Evolutionary conservation across 1,140 invertebrate species (phyloP), one percentile per base, ranked within the genome.

Genomic region (Ostrea denselamellosa): DNA sequence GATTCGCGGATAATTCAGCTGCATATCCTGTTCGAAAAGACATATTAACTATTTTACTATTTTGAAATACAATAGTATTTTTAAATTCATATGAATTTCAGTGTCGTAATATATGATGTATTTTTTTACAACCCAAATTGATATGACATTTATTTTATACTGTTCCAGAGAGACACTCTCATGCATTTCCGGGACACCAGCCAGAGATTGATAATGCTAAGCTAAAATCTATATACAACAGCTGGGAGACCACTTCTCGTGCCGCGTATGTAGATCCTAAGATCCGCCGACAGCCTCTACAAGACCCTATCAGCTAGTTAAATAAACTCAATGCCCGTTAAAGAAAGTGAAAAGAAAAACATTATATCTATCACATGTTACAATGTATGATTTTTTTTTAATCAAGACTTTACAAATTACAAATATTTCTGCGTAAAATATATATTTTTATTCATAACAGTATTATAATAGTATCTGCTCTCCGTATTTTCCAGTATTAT

Each of bases 151-250:
- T 52, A 53, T 83, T 17, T 85, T 10, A 54, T 82, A 85, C 53
- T 87, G n/a, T 52, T 85, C 19, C 90, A 93, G 93, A 44, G 17
- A 90, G 90, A 54, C 90, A 93, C 65, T 87, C 90, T n/a, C 88
- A 90, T 68, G 90, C 91, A 4, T 92, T 90, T 86, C 92, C 93
- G 8, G 89, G 88, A 85, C 93, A 93, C 58, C 93, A 93, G 85
- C 93, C 93, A n/a, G 93, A 93, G 85, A 86, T 92, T n/a, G 93
- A 93, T 58, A 54, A 34, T 22, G 65, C 34, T 3, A 52, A 51
- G 17, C 54, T 90, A 44, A 92, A 93, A 87, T 88, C 87, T 9
- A 62, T 88, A n/a, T 92, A 91, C 84, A 93, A 93, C 87, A 92
- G 90, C 77, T 93, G 91, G 91, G 87, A 91, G 71, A 93, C 92